Evolutionary conservation across 2,113 vertebrate genomes (phyloP), one percentile per base, ranked within the genome.

Genomic region (Microtus pennsylvanicus): DNA sequence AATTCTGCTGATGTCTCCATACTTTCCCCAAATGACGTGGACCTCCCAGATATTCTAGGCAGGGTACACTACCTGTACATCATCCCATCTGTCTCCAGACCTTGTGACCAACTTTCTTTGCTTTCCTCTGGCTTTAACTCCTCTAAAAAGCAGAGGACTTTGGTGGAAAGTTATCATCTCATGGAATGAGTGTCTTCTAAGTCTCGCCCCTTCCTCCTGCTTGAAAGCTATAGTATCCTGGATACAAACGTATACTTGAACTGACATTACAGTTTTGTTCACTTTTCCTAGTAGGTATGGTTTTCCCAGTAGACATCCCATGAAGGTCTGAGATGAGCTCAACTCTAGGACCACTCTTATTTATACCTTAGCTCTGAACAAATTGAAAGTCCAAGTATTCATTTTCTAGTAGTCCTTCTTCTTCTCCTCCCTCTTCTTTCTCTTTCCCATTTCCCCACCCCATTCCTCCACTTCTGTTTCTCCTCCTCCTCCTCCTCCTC

Each of bases 401-500:
- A 22, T 91, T 45, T 38, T 45, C 28, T 35, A 70, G 33, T 70
- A n/a, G 30, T n/a, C 26, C 42, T 45, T 16, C 0, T 78, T 47
- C 47, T 35, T 5, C 10, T 35, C 30, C 30, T 80, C 28, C 50
- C 9, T 33, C 16, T 9, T 80, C 30, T 17, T 80, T 50, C 9
- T 80, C 77, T 24, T 81, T 13, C 35, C n/a, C 58, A 38, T 28
- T 28, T 16, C 24, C 35, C 19, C 21, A n/a, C 5, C 6, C 30
- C 8, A 6, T 13, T 21, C 47, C 10, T 30, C 63, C 4, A 58
- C 17, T 58, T 55, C 9, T 38, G 4, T 6, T 58, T 3, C 14
- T 21, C 17, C 47, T 67, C 0, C 8, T 47, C 3, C 50, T 12
- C 9, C 9, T 50, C 9, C 33, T 12, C 42, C 24, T 47, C 3